These are phyloP conservation scores for Xiphophorus hellerii DNA, from an alignment of 2,113 vertebrate genomes.

Conservation along the genomic window DNA sequence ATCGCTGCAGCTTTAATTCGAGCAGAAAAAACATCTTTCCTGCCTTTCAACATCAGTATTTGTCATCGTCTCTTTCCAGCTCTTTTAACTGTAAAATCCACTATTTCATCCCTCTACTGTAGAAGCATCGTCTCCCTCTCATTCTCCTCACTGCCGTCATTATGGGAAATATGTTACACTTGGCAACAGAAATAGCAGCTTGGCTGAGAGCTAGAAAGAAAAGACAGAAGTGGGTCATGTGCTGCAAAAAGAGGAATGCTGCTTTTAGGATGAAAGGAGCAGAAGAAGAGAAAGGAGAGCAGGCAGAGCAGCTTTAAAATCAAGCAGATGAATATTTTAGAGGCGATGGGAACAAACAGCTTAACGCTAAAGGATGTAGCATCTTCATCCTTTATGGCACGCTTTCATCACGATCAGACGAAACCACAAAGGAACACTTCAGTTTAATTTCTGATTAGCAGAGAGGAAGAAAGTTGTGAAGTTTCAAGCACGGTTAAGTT, in stretches of 20 bases:
- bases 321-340: conserved; percentile 4
- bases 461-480: background rate
- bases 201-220: conserved; percentile 49
- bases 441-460: background rate
- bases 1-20: background rate
- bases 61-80: background rate
- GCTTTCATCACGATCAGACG: background rate
- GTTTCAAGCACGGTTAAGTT: background rate
- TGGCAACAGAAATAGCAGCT: conserved; percentile 72
- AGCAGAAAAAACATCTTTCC: background rate
- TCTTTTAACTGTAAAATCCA: conserved; percentile 13
- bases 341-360: conserved; percentile 2
- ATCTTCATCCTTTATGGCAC: background rate
- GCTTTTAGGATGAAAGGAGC: conserved; percentile 26
- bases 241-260: conserved; percentile 26
- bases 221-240: conserved; percentile 76
- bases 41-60: conserved; percentile 8
- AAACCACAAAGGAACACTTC: background rate
- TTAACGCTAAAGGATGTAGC: background rate
- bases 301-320: conserved; percentile 24
- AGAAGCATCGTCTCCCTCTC: conserved; percentile 33
- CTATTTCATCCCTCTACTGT: conserved; percentile 25
- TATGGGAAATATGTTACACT: conserved; percentile 75
- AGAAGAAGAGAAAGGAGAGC: conserved; percentile 29
- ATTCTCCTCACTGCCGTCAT: conserved; percentile 59